Base-by-base conservation (phyloP, 2,113 vertebrate genomes). In the Ictidomys tridecemlineatus region DNA sequence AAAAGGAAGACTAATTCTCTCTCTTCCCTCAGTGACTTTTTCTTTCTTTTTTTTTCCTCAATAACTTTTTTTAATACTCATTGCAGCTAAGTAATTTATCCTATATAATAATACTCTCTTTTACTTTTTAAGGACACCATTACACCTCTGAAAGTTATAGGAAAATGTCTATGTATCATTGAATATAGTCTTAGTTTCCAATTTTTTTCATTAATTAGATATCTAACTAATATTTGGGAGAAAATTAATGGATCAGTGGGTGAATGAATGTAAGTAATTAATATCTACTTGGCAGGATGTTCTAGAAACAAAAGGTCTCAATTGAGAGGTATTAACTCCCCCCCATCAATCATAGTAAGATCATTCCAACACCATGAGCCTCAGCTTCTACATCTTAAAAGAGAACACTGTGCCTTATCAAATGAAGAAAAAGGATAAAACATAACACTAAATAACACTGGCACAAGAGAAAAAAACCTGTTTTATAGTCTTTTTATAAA, bases 361-460 rank as follows among this genome's bases (percentile, higher is more conserved):
- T 77, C 13, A 74, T 37, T 83, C 45, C 17, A 85, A 70, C 18
- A 94, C 13, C 56, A 48, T 53, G 34, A 85, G 3, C n/a, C 34
- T 97, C 4, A 74, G 24, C 16, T 65, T 94, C 9, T 74, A 39
- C 17, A 74, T 85, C 20, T 93, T 91, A 45, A 85, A 76, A 67
- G 2, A 74, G 12, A 86, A 72, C 39, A 34, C 3, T 16, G 6
- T 73, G 4, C 42, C 34, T 88, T 74, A 73, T 45, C 34, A 69
- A 80, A 91, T 51, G 24, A 95, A 24, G 32, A 79, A 53, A 95
- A 74, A 84, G 11, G 34, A 74, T 1, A 84, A 32, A 91, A 58
- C 4, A 67, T 5, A 77, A 20, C 30, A 90, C 26, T 70, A 94
- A 37, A 22, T 72, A 70, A 24, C 28, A 94, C 18, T 69, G 45